phyloP scores from a whole-genome alignment of 2,888 invertebrate genomes.

The Thecophora atra region DNA sequence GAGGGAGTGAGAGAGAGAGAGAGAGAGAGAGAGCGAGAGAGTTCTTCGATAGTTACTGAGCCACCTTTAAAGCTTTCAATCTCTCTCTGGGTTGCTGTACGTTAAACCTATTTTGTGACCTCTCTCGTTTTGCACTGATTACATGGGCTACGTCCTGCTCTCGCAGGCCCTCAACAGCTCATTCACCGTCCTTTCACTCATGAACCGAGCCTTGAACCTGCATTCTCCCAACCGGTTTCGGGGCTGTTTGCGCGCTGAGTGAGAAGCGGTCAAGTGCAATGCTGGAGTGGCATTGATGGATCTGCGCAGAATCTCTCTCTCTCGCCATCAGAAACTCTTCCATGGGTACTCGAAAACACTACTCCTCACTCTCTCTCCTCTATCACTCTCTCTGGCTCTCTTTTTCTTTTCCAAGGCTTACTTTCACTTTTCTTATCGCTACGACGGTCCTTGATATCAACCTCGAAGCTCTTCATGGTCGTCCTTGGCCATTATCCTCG shows the following conservation, averaged over 20 bases:
- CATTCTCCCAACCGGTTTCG: background rate
- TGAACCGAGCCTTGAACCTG: background rate
- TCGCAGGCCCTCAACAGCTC: too few species aligned
- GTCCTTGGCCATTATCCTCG: conserved; percentile 39
- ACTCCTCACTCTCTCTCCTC: conserved; percentile 30
- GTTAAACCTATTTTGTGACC: too few species aligned
- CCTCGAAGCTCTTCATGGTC: conserved; percentile 11
- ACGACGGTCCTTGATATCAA: conserved; percentile 40
- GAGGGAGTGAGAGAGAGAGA: too few species aligned
- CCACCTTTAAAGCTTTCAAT: background rate
- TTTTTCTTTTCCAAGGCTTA: conserved; percentile 27
- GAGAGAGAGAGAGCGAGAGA: too few species aligned
- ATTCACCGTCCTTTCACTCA: too few species aligned
- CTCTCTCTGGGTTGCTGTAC: too few species aligned
- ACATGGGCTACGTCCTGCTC: too few species aligned
- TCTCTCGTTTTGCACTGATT: too few species aligned
- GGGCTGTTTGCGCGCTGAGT: background rate
- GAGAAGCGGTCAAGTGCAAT: conserved; percentile 21
- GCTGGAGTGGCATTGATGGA: conserved; percentile 5
- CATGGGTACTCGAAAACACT: too few species aligned
- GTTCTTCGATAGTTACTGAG: background rate
- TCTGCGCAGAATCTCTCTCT: conserved; percentile 36
- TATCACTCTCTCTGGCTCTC: conserved; percentile 24
- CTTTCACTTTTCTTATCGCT: conserved; percentile 43
- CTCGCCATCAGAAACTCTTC: too few species aligned